Base-by-base conservation (phyloP, 2,113 vertebrate species). In the Dasyprocta punctata region DNA sequence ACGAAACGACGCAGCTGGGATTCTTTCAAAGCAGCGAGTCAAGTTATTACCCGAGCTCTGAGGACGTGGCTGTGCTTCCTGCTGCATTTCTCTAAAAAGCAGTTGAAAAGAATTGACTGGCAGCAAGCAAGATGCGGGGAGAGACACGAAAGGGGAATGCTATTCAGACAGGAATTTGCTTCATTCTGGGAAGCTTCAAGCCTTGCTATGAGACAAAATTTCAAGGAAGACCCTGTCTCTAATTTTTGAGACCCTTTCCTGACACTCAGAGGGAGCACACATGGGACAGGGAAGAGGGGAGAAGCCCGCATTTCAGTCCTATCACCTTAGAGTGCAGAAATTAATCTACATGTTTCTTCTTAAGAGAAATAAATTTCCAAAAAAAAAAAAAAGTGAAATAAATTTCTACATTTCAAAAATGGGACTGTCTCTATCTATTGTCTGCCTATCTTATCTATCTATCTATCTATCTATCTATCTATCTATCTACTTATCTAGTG, bases 11-110 rank as follows among this genome's bases (percentile, higher is more conserved):
- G 80, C 93, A 98, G 83, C 75, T 94, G 80, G 69, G 54, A 77
- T 93, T 94, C 88, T 97, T 95, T 97, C 44, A 89, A 65, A 97
- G 73, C 41, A 47, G 78, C 5, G 1, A 83, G 75, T 94, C 0
- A 12, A 47, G 83, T 96, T 97, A 97, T 98, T 60, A 60, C 73
- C 73, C 77, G n/a, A 96, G 63, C n/a, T 33, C 54, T 13, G 69
- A 97, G 95, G 91, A 92, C 24, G 75, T 44, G 0, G 47, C 52
- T 86, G 96, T 49, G 96, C 91, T 98, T 96, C 95, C 84, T 94
- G 96, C 61, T 56, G 85, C 85, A 63, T 69, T 38, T 78, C 22
- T 90, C 33, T 56, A 86, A 86, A 95, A 94, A 81, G 41, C 86
- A 80, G 47, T 54, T 88, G 36, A n/a, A 93, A 97, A 65, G 11